These are phyloP conservation scores for Tupaia chinensis DNA, from an alignment of 2,113 vertebrate genomes.

Conservation along the genomic window DNA sequence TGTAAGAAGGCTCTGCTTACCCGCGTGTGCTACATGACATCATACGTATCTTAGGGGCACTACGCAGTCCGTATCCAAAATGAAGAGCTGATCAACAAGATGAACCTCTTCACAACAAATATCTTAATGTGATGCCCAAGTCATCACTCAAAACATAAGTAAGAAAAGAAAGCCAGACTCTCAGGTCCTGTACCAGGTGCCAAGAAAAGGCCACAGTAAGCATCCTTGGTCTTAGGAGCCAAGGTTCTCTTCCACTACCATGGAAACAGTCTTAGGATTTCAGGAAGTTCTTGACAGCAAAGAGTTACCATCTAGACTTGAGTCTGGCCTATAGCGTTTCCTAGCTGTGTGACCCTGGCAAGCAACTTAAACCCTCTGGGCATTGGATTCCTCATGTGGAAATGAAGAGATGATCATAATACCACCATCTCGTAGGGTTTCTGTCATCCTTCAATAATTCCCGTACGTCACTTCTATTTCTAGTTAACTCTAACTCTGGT, in stretches of 20 bases:
- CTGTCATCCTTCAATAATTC: not conserved
- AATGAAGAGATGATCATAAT: not conserved
- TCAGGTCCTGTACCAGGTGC: not conserved
- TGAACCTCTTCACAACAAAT: not conserved
- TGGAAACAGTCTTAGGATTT: not conserved
- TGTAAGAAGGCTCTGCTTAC: accelerated
- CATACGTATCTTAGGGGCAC: accelerated
- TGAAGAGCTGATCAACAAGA: not conserved
- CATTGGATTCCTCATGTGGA: not conserved
- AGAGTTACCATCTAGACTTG: not conserved
- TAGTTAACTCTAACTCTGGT: conserved; percentile 1
- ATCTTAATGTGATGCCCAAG: not conserved
- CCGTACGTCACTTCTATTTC: not conserved
- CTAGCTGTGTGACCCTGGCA: not conserved
- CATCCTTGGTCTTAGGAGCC: not conserved
- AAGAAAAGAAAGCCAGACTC: not conserved
- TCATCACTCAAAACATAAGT: not conserved
- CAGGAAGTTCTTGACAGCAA: not conserved
- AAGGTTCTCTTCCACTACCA: not conserved
- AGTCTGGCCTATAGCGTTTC: not conserved
- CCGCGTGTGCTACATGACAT: accelerated
- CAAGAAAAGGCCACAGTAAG: accelerated
- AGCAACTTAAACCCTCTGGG: not conserved
- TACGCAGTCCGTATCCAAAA: not conserved
- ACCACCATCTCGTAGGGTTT: not conserved